A percentile compares a stretch with the other conserved stretches of the same genome.
Conservation (phyloP, 53 echinoderm and acorn worm species). For the Crossaster papposus region DNA sequence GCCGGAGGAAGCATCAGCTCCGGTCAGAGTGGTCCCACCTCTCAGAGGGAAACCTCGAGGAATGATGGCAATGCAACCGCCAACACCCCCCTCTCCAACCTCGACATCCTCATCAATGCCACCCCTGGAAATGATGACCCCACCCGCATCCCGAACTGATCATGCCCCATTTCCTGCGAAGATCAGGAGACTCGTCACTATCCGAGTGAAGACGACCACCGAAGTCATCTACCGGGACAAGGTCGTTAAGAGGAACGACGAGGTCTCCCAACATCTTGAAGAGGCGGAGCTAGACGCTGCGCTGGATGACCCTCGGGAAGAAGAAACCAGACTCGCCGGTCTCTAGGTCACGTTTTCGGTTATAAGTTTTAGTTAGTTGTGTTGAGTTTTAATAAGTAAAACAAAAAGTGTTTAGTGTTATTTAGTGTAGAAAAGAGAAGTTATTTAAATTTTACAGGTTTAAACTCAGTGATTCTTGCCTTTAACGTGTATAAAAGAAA, state of each 20-base stretch:
- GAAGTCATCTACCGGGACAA: not conserved
- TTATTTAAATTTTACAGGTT: not conserved
- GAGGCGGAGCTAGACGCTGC: not conserved
- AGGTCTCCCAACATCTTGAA: not conserved
- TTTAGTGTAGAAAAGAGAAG: too few relatives aligned
- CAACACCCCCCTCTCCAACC: not conserved
- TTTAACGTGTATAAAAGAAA: not conserved
- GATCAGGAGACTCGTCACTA: not conserved
- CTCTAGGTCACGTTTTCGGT: too few relatives aligned
- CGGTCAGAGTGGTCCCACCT: not conserved
- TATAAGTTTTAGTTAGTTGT: too few relatives aligned
- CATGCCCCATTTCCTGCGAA: not conserved
- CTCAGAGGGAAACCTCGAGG: conserved; percentile 4
- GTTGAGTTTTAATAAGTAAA: too few relatives aligned
- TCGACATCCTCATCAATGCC: too few relatives aligned
- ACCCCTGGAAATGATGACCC: too few relatives aligned
- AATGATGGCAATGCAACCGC: not conserved
- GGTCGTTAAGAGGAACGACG: not conserved
- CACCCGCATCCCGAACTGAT: too few relatives aligned
- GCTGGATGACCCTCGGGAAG: not conserved
- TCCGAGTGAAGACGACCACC: not conserved
- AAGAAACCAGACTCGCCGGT: not conserved
- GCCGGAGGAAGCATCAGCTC: too few relatives aligned
- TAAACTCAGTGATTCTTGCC: not conserved
- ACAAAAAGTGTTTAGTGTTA: too few relatives aligned